phyloP scores from a whole-genome alignment of 1,140 invertebrate species.

The Diprion similis region DNA sequence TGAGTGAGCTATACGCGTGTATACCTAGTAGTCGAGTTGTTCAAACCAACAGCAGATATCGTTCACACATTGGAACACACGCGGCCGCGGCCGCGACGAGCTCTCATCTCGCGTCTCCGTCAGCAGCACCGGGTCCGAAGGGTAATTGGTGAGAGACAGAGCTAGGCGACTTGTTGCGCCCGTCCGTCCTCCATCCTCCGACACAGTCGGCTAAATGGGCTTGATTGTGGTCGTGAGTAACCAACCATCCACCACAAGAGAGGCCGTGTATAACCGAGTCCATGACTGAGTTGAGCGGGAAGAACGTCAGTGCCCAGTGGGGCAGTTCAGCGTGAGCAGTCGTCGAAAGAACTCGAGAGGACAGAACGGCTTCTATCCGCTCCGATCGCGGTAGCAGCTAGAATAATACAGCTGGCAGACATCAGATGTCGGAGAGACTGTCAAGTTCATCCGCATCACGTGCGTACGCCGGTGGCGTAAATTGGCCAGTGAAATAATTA shows the following conservation, averaged over 20 bases:
- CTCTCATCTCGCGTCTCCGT: not conserved
- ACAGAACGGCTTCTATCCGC: slow-evolving; percentile 1
- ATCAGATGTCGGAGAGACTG: not conserved
- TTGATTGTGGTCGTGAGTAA: not conserved
- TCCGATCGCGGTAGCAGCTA: no score
- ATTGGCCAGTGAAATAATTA: no score
- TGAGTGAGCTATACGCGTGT: no score
- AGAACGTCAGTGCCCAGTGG: not conserved
- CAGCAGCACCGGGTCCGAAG: not conserved
- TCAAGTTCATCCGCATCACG: not conserved
- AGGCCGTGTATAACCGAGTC: not conserved
- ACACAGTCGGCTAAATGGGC: not conserved
- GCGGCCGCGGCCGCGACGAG: not conserved
- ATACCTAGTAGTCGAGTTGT: no score
- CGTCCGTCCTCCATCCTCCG: not conserved
- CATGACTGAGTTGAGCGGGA: not conserved
- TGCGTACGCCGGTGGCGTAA: no score
- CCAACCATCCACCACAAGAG: not conserved
- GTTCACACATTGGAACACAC: not conserved
- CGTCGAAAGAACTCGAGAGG: not conserved
- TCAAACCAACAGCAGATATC: no score
- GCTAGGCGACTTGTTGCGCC: not conserved
- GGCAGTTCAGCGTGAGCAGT: slow-evolving; percentile 1
- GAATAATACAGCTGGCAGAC: no score
- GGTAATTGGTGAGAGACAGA: not conserved